These are phyloP conservation scores for Eulemur albifrons DNA, from an alignment of 2,797 vertebrate genomes.

Conservation along the genomic window DNA sequence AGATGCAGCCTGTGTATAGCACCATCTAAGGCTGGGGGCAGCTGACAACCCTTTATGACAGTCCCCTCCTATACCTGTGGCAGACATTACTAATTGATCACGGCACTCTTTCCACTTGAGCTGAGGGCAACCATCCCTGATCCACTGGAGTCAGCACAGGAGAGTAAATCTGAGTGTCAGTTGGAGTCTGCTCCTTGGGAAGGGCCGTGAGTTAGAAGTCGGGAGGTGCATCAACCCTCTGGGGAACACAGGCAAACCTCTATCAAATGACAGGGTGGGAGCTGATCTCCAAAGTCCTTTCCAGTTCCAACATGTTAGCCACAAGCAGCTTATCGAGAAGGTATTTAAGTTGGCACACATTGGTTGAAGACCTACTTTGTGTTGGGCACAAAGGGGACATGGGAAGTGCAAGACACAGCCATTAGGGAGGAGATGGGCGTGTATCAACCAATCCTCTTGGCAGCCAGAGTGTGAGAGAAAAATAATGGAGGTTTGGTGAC, in stretches of 20 bases:
- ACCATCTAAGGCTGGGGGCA: background rate
- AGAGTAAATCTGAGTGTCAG: background rate
- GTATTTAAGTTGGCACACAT: background rate
- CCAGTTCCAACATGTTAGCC: background rate
- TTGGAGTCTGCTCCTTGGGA: background rate
- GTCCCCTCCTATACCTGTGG: background rate
- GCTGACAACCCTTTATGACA: rapidly evolving
- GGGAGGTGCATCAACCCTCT: background rate
- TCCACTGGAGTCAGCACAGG: rapidly evolving
- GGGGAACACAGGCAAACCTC: background rate
- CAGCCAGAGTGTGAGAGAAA: background rate
- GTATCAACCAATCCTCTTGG: rapidly evolving
- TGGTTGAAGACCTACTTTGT: background rate
- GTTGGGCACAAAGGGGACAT: background rate
- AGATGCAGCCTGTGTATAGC: too few relatives aligned
- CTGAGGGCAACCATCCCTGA: too few relatives aligned
- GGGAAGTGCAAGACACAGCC: background rate
- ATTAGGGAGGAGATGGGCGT: too few relatives aligned
- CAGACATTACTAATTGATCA: background rate
- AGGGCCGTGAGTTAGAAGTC: background rate
- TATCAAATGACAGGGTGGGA: background rate
- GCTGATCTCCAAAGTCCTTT: background rate
- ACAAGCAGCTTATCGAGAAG: background rate
- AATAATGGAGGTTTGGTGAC: background rate
- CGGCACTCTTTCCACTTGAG: background rate